Evolutionary conservation across 2,113 vertebrate species (phyloP), one percentile per base, ranked within the genome.

Genomic region (Passer montanus): DNA sequence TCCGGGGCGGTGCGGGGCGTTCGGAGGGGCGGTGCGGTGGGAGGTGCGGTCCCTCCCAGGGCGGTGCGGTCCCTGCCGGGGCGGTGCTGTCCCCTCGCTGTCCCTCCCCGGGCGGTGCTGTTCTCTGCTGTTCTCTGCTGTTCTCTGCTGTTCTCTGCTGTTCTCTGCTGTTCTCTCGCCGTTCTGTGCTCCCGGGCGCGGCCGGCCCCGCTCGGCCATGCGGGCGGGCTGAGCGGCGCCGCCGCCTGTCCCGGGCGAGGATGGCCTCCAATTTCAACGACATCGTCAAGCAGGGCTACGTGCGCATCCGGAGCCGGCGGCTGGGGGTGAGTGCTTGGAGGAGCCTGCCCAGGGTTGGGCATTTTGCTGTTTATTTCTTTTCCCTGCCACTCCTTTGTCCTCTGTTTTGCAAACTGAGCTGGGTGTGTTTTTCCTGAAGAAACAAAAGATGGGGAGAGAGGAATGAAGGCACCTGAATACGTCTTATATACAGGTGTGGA

Each of bases 221-320:
- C 67, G 74, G 88, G 19, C 50, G 60, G 66, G 55, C 86, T 60
- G 90, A 95, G 87, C 92, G 60, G 62, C 53, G 55, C 64, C 23
- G 67, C 55, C 56, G 27, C 15, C 95, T 93, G 87, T 66, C 52
- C 73, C 55, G 41, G 55, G 37, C 58, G 27, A 76, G 96, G 96
- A 98, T 98, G 98, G 98, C 98, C 66, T 97, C 98, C 94, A 98
- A 97, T 98, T 98, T 98, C 90, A 98, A 98, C 70, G 98, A 98
- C 95, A 98, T 98, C 77, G 98, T 98, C 47, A 98, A 98, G 93
- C 98, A 98, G 81, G 98, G 98, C 59, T 98, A 98, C 90, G 98
- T 98, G 88, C 97, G 97, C 94, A 97, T 98, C 92, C 96, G 98
- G 84, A 98, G 98, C 98, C 86, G 98, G 22, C 97, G 98, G 56